Percentiles rank a stretch among this genome's conserved stretches.
These are phyloP conservation scores for Cerastoderma edule DNA, from an alignment of 2,888 invertebrate species.

Conservation along the genomic window DNA sequence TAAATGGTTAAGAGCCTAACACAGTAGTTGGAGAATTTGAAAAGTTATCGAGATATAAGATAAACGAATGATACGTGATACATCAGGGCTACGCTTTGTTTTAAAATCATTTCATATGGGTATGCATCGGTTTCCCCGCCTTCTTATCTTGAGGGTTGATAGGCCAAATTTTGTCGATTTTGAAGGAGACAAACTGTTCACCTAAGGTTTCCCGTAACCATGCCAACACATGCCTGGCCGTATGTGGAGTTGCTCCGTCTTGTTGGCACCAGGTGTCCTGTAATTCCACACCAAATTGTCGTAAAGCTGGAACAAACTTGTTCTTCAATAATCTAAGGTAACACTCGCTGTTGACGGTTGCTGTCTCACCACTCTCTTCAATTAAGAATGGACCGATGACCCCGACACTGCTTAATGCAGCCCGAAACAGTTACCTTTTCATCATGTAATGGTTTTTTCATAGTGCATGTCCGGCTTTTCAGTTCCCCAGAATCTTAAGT, in stretches of 20 bases:
- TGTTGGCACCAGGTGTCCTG: neutral
- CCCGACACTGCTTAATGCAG: neutral
- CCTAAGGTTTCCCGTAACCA: neutral
- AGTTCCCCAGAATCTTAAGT: too few species aligned
- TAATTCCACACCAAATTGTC: neutral
- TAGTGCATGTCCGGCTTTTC: too few species aligned
- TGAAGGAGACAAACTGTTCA: neutral
- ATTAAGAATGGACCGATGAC: neutral
- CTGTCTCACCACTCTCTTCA: neutral
- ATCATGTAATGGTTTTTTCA: neutral
- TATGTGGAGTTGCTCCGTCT: too few species aligned
- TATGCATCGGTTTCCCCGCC: too few species aligned
- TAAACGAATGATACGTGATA: too few species aligned
- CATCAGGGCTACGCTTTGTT: too few species aligned
- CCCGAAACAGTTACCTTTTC: neutral
- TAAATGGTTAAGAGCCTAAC: too few species aligned
- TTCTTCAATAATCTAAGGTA: neutral
- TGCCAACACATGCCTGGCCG: neutral
- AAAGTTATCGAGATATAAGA: too few species aligned
- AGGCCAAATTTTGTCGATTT: too few species aligned
- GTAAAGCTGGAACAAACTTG: neutral
- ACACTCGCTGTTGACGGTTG: neutral
- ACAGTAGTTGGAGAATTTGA: too few species aligned
- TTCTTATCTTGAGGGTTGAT: too few species aligned
- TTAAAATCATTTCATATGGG: too few species aligned